Conservation (phyloP, 2,888 invertebrate genomes). For the Empis stercorea region DNA sequence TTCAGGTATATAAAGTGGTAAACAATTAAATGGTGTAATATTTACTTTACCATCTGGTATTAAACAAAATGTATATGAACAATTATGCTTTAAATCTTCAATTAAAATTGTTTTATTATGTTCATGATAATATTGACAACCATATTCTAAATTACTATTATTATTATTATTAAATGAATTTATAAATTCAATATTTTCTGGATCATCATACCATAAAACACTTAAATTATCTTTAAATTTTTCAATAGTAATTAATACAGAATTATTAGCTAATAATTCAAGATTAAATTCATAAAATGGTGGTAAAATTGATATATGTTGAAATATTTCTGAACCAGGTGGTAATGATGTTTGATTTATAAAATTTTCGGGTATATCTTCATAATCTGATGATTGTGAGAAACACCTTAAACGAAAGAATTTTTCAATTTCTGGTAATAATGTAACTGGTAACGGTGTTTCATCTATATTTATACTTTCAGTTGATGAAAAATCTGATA, state of each 20-base stretch:
- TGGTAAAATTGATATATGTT: slow-evolving; percentile 8
- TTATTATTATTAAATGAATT: not conserved
- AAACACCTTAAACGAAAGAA: slow-evolving; percentile 4
- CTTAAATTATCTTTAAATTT: slow-evolving; percentile 14
- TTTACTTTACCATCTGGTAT: slow-evolving; percentile 13
- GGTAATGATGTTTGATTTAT: too few species aligned
- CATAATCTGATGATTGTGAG: not conserved
- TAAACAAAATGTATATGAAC: slow-evolving; percentile 29
- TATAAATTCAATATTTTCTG: too few species aligned
- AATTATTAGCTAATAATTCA: slow-evolving; percentile 15
- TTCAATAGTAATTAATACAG: slow-evolving; percentile 18
- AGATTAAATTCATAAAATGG: slow-evolving; percentile 22
- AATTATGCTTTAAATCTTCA: slow-evolving; percentile 18
- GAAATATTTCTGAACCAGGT: not conserved
- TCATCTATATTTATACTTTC: not conserved
- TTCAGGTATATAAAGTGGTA: slow-evolving; percentile 25
- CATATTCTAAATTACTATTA: not conserved
- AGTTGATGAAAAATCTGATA: not conserved
- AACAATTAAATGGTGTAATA: slow-evolving; percentile 27
- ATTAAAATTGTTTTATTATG: slow-evolving; percentile 15
- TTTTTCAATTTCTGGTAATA: not conserved
- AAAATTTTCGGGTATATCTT: not conserved
- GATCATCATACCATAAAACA: slow-evolving; percentile 25
- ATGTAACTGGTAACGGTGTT: not conserved
- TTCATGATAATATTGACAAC: not conserved